A percentile compares a stretch with the other conserved stretches of the same genome.
These are phyloP conservation scores for Adelphocoris suturalis DNA, from an alignment of 2,888 invertebrate genomes.

Conservation along the genomic window DNA sequence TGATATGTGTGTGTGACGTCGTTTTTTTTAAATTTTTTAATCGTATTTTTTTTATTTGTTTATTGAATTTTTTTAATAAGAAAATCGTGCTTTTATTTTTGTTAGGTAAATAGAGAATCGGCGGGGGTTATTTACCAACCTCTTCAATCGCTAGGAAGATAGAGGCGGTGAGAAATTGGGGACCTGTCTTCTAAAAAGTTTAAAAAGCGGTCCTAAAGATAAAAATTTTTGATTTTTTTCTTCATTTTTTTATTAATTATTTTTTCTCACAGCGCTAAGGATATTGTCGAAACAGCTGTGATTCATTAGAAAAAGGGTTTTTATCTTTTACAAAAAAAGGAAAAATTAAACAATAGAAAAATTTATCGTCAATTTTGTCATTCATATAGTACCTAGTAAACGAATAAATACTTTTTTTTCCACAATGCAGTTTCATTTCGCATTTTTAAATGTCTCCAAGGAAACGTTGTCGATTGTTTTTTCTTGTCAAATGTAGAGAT, in stretches of 20 bases:
- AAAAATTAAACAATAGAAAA: background rate
- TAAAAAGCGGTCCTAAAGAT: slow-evolving; percentile 64
- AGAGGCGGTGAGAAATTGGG: slow-evolving; percentile 26
- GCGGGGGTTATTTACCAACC: slow-evolving; percentile 22
- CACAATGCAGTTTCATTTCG: slow-evolving; percentile 20
- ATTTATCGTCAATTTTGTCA: slow-evolving; percentile 17
- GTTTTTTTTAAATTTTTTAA: slow-evolving; percentile 50
- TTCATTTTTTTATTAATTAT: slow-evolving; percentile 33
- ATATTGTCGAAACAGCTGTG: slow-evolving; percentile 75
- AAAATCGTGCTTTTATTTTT: slow-evolving; percentile 61
- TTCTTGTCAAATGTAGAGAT: background rate
- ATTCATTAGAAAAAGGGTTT: slow-evolving; percentile 54
- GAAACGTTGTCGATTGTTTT: slow-evolving; percentile 35
- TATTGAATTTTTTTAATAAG: slow-evolving; percentile 62
- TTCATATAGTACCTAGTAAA: background rate
- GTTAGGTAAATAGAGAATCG: slow-evolving; percentile 52
- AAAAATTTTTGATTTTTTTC: slow-evolving; percentile 25
- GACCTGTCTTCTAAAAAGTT: slow-evolving; percentile 38
- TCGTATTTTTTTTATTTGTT: slow-evolving; percentile 41
- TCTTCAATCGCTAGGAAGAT: background rate
- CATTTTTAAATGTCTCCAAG: background rate
- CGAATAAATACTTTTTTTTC: slow-evolving; percentile 5
- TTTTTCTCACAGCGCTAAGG: slow-evolving; percentile 70
- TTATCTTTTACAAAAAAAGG: background rate
- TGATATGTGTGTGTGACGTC: slow-evolving; percentile 70